Conservation (phyloP, 1,140 invertebrate species). For the Drosophila simulans region DNA sequence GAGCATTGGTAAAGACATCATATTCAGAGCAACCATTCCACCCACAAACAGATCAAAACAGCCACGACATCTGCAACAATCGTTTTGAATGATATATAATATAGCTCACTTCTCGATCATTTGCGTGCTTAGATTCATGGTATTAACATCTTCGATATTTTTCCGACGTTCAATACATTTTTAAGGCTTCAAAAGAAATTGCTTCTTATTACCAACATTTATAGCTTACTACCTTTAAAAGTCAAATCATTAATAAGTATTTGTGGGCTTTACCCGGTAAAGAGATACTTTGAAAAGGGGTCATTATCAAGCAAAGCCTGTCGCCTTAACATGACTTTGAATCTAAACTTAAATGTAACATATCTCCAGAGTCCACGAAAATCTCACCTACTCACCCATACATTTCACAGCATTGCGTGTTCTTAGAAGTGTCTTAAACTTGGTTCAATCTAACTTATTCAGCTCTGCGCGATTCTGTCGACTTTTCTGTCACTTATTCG, state of each 20-base stretch:
- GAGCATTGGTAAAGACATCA: slow-evolving; percentile 83
- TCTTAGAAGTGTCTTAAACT: slow-evolving; percentile 45
- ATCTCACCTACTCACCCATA: neutral
- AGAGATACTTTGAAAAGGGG: too few relatives aligned
- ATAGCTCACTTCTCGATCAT: slow-evolving; percentile 21
- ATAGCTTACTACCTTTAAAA: too few relatives aligned
- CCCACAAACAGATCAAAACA: slow-evolving; percentile 6
- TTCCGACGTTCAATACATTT: too few relatives aligned
- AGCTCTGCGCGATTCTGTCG: slow-evolving; percentile 52
- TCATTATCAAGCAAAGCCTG: too few relatives aligned
- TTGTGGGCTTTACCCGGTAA: too few relatives aligned
- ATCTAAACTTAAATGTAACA: neutral
- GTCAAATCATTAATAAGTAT: too few relatives aligned
- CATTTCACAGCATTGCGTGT: slow-evolving; percentile 24
- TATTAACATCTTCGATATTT: too few relatives aligned
- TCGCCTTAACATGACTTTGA: too few relatives aligned
- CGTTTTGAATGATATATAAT: slow-evolving; percentile 22
- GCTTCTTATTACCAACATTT: too few relatives aligned
- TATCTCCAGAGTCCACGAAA: neutral
- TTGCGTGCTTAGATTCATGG: slow-evolving; percentile 13
- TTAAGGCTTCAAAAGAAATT: neutral
- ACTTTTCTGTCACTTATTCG: slow-evolving; percentile 34
- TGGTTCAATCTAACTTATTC: slow-evolving; percentile 52
- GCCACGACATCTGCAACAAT: slow-evolving; percentile 18
- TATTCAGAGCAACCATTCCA: slow-evolving; percentile 41